A percentile compares a stretch with the other conserved stretches of the same genome.
Conservation (phyloP, 2,797 vertebrate species). For the Mallotus villosus region DNA sequence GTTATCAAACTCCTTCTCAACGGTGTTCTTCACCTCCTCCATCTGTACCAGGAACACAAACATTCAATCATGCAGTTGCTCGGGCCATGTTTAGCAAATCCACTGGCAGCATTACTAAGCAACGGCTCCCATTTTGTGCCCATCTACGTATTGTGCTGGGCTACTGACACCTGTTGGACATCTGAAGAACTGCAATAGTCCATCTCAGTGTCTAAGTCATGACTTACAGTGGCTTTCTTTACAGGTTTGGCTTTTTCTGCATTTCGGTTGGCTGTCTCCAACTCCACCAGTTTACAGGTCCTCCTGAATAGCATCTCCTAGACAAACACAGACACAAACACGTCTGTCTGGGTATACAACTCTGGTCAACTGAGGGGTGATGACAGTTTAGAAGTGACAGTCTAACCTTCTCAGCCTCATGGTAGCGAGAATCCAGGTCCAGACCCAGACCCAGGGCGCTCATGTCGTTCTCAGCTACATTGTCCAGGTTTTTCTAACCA, state of each 20-base stretch:
- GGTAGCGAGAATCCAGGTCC: constrained; percentile 74
- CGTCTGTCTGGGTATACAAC: not conserved
- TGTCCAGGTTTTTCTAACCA: constrained; percentile 66
- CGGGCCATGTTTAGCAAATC: no score
- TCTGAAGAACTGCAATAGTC: not conserved
- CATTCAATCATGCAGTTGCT: no score
- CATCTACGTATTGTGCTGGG: no score
- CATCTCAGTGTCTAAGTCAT: not conserved
- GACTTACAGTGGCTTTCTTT: constrained; percentile 73
- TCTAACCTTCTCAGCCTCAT: constrained; percentile 75
- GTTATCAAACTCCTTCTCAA: constrained; percentile 68
- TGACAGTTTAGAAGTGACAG: not conserved
- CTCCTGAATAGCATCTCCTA: constrained; percentile 82
- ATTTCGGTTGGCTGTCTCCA: constrained; percentile 68
- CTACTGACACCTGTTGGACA: constrained; percentile 66
- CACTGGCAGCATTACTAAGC: no score
- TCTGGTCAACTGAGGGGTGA: not conserved
- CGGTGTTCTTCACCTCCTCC: constrained; percentile 69
- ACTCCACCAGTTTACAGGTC: constrained; percentile 77
- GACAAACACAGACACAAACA: not conserved
- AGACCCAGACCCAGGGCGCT: constrained; percentile 71
- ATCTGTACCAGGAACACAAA: constrained; percentile 55
- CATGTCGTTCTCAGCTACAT: constrained; percentile 65
- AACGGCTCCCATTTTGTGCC: no score
- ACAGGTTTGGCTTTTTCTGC: constrained; percentile 74